Evolutionary conservation across 2,113 vertebrate species (phyloP), one percentile per base, ranked within the genome.

Genomic region (Potamarius usumacintae): DNA sequence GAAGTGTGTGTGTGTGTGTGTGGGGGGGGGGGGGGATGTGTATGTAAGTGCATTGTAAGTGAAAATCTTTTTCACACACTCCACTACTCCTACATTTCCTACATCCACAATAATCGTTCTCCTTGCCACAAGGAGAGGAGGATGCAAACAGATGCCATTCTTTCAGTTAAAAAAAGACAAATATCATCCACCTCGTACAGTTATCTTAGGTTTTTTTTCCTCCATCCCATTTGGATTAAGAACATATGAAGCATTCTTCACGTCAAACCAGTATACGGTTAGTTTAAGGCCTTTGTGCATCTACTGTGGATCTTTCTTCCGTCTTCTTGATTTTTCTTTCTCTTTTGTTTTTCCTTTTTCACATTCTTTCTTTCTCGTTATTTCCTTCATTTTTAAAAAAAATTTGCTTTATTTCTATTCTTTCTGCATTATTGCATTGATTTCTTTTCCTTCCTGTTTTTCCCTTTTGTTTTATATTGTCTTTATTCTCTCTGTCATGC

Each of bases 1-100:
- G 86, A 86, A 58, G 86, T 80, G 63, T n/a, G 20, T 55, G 7
- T 18, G n/a, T n/a, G n/a, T n/a, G n/a, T n/a, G n/a, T n/a, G n/a
- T n/a, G n/a, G n/a, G 14, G 50, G 5, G 30, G 14, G 30, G n/a
- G 53, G 22, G 53, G 5, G 53, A 12, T 77, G 48, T 76, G 48
- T 76, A 48, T 76, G 72, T 76, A 48, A 50, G 42, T 52, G 42
- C 17, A 78, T 82, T 53, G 57, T 8, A 1, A 14, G 74, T 25
- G 34, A 76, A 50, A 77, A 52, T 14, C 72, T 77, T 20, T 25
- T 77, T 25, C 48, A 76, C 42, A 76, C 42, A 77, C 72, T 52
- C 10, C 5, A 25, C 18, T 52, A 25, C 18, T 52, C 10, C 42
- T 42, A 42, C 42, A 42, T 42, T 42, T 50, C 7, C 11, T 52